These are phyloP conservation scores for Atta colombica DNA, from an alignment of 1,140 invertebrate species.

Conservation along the genomic window DNA sequence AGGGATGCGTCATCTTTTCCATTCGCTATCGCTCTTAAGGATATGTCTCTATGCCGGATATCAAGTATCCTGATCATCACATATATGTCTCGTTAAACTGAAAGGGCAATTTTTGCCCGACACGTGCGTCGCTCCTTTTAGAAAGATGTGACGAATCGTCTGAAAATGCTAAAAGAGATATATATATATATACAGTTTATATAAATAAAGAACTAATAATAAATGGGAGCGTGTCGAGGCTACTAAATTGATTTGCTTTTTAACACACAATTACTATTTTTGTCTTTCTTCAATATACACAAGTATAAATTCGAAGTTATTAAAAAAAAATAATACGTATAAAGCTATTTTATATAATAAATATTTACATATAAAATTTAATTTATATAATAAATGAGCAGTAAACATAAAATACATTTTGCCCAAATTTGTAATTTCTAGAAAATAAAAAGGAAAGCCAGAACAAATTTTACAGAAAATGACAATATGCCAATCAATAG, in stretches of 20 bases:
- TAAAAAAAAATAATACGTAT: neutral
- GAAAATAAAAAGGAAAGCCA: too few species aligned
- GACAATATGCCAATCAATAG: too few species aligned
- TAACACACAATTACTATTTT: conserved; percentile 6
- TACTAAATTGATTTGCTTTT: too few species aligned
- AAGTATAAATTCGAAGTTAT: neutral
- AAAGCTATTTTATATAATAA: too few species aligned
- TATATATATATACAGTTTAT: neutral
- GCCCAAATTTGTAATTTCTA: too few species aligned
- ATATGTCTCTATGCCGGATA: neutral
- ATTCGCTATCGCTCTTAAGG: neutral
- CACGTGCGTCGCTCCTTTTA: neutral
- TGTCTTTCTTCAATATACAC: neutral
- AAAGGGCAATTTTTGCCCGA: neutral
- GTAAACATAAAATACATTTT: too few species aligned
- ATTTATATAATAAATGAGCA: neutral
- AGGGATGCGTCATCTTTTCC: conserved; percentile 15
- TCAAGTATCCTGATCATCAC: conserved; percentile 33
- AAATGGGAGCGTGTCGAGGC: neutral
- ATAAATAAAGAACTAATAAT: neutral
- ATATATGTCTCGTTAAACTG: conserved; percentile 33
- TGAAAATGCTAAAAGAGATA: neutral
- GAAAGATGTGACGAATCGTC: neutral
- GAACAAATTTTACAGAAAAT: too few species aligned
- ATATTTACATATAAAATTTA: neutral